Base-by-base conservation (phyloP, 2,888 invertebrate genomes). In the Heliconius erato region DNA sequence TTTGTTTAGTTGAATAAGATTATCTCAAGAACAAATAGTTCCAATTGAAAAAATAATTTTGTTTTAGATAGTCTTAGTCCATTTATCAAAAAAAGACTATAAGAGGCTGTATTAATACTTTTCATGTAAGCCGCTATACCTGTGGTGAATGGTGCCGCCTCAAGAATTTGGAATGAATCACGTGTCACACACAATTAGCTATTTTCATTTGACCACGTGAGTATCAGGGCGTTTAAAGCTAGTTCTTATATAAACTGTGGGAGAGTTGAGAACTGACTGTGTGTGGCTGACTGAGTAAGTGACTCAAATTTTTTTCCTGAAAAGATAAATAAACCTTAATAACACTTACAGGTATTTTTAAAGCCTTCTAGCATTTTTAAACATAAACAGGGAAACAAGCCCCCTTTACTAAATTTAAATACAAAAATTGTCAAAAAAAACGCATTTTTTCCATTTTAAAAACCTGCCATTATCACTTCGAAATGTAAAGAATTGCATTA, bases 401-500 rank as follows among this genome's bases (percentile, higher is more conserved):
- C 6, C 23, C 1, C 44, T 26, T 44, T 44, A n/a, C 40, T 12
- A n/a, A 72, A 44, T n/a, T 71, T 71, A 40, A 72, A 26, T 2
- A 26, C 0, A 72, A 71, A 35, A n/a, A 67, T 67, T 28, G 12
- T 28, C 7, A 71, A 71, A 23, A 40, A n/a, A 40, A 26, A 14
- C n/a, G 26, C 3, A 72, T 0, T 5, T 40, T 71, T n/a, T 6
- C n/a, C 9, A 26, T n/a, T 40, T 44, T 71, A 26, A 72, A 72
- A 72, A 26, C 72, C 26, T 44, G 40, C 26, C 72, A 49, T 72
- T 72, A 49, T 72, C 44, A 72, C 26, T n/a, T 16, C 7, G 26
- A 49, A 28, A 72, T 44, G 71, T 26, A 72, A 72, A 71, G 49
- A 72, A 28, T 72, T 49, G 72, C 72, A 72, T 72, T 72, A 49